phyloP scores from a whole-genome alignment of 2,113 vertebrate species.

The Zootoca vivipara region DNA sequence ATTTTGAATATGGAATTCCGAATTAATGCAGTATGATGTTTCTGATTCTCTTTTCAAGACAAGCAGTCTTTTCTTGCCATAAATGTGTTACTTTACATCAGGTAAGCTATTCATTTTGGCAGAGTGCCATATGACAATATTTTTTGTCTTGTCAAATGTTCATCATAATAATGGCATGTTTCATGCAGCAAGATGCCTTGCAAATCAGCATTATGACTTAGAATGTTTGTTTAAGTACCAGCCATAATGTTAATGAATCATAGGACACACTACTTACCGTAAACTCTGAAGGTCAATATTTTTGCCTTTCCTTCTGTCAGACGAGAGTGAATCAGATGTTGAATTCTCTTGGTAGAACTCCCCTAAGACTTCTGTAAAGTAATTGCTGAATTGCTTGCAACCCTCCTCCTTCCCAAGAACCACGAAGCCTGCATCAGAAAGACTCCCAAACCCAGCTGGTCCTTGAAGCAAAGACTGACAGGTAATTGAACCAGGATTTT shows the following conservation, averaged over 20 bases:
- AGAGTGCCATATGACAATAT: constrained; percentile 4
- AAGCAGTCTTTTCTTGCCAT: not conserved
- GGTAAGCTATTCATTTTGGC: not conserved
- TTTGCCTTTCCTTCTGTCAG: not conserved
- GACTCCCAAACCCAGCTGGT: not conserved
- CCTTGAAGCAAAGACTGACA: constrained; percentile 13
- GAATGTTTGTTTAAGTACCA: not conserved
- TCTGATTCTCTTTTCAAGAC: not conserved
- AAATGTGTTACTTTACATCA: constrained; percentile 4
- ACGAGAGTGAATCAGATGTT: not conserved
- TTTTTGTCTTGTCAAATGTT: not conserved
- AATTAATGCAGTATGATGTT: not conserved
- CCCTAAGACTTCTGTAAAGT: constrained; percentile 11
- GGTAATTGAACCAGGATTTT: constrained; percentile 41
- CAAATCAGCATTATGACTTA: not conserved
- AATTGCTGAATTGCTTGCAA: constrained; percentile 28
- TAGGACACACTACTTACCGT: not conserved
- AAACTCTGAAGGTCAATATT: not conserved
- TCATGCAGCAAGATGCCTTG: not conserved
- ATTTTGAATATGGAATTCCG: not conserved
- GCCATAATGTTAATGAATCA: not conserved
- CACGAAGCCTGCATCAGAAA: constrained; percentile 11
- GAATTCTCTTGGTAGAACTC: constrained; percentile 17
- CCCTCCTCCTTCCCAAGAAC: constrained; percentile 32
- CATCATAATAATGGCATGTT: not conserved